Base-by-base conservation (phyloP, 2,888 invertebrate genomes). In the Pseudoips prasinana region DNA sequence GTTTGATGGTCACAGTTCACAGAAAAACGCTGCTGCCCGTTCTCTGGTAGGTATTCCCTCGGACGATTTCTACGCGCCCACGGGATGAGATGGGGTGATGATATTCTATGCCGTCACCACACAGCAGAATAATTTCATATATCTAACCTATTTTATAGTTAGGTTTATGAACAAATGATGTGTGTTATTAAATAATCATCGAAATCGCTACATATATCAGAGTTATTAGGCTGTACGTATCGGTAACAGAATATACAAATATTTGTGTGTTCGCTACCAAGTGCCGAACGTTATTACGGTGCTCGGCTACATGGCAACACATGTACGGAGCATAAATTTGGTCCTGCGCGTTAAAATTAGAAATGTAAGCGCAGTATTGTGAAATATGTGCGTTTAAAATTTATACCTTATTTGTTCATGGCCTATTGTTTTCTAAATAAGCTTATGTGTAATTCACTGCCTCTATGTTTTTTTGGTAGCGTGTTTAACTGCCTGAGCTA, bases 321-420 rank as follows among this genome's bases (percentile, higher is more conserved):
- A 76, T 86, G 86, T 75, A 79, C 58, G 62, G 47, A 47, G 57
- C 81, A 85, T 86, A 85, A 86, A 86, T 86, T 84, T 66, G 56
- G 71, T 65, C 71, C 72, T 68, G 76, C 72, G 60, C 79, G 84
- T 83, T 85, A 80, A 83, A 86, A 85, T 86, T 85, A 86, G 85
- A 86, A 83, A 80, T 78, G 81, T 81, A 77, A 76, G 76, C 76
- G 64, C 56, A 58, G 66, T 54, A 64, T 65, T 52, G 68, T 80
- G 79, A 83, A 77, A 77, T 84, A 81, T 83, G 80, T 68, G 75
- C 73, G 66, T 79, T 78, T 81, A 74, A 76, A 84, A 82, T 84
- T 74, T 83, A 79, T 78, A 72, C 58, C 57, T 14, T 59, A 71
- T 71, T 72, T 67, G 64, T 61, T 67, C 60, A 55, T 64, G 57